Base-by-base conservation (phyloP, 2,113 vertebrate species). In the Blennius ocellaris region DNA sequence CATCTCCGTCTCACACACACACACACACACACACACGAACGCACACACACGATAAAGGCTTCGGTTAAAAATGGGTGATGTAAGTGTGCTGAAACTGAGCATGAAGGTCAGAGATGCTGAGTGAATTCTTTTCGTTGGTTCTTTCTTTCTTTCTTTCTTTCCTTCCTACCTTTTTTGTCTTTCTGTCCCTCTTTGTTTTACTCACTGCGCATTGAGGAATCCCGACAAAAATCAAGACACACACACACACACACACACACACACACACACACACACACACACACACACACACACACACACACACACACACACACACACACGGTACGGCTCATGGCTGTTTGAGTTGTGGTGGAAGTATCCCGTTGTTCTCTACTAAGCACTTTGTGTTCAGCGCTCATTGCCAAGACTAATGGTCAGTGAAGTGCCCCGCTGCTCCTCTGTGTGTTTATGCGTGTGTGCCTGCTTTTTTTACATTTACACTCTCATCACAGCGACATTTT, bases 351-450 rank as follows among this genome's bases (percentile, higher is more conserved):
- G 69, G 76, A 89, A 85, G 73, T 79, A 50, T 84, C 80, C 76
- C 80, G 90, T 85, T 90, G 86, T 86, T 90, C 86, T 85, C 75
- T 79, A 74, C 80, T 78, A 82, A 89, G 85, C 81, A 89, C 81
- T 76, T 86, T 87, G 70, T 89, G 83, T 77, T 82, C 67, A 60
- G 50, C 80, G 58, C 63, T 80, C 83, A 78, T 73, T 76, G 83
- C 80, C 66, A 60, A 69, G 80, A 87, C 73, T 86, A 87, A 89
- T 86, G 81, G 85, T 82, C 85, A 87, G 74, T 89, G 83, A 84
- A 81, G 72, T 74, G 80, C 52, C 61, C 73, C 56, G 17, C 58
- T 69, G 54, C 43, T 83, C 71, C 43, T 83, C 71, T 81, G 39
- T 41, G 53, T 2, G 57, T 62, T 63, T 70, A 73, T 30, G 39